Conservation (phyloP, 2,797 vertebrate species). For the Liasis olivaceus region DNA sequence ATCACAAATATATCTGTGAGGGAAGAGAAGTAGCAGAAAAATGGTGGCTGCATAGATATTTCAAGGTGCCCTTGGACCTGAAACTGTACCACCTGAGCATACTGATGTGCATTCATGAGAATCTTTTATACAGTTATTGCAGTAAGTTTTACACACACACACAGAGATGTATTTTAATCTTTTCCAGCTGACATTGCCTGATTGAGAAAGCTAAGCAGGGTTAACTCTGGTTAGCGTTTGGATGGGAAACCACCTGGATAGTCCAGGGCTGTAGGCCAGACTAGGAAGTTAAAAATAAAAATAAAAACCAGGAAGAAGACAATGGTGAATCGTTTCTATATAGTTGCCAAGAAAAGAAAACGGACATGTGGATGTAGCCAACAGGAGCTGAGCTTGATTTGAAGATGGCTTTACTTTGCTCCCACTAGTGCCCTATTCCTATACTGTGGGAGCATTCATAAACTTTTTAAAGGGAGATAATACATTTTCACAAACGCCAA, state of each 20-base stretch:
- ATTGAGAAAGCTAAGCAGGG: neutral
- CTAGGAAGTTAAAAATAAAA: neutral
- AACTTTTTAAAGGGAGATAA: neutral
- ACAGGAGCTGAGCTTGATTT: neutral
- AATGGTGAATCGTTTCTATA: neutral
- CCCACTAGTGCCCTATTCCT: neutral
- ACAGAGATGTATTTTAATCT: neutral
- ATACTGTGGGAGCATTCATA: neutral
- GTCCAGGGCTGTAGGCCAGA: neutral
- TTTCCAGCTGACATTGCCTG: neutral
- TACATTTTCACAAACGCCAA: neutral
- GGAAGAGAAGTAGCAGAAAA: neutral
- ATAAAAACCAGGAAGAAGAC: neutral
- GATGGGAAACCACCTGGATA: neutral
- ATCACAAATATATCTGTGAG: neutral
- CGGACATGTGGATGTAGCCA: neutral
- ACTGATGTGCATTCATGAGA: neutral
- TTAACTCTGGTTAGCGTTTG: neutral
- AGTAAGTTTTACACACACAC: neutral
- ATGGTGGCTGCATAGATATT: neutral
- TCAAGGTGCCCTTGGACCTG: neutral
- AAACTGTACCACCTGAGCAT: neutral
- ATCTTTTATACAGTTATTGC: neutral
- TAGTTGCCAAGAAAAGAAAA: neutral
- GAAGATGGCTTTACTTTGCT: neutral